phyloP scores from a whole-genome alignment of 1,140 invertebrate genomes.

The Drosophila littoralis region DNA sequence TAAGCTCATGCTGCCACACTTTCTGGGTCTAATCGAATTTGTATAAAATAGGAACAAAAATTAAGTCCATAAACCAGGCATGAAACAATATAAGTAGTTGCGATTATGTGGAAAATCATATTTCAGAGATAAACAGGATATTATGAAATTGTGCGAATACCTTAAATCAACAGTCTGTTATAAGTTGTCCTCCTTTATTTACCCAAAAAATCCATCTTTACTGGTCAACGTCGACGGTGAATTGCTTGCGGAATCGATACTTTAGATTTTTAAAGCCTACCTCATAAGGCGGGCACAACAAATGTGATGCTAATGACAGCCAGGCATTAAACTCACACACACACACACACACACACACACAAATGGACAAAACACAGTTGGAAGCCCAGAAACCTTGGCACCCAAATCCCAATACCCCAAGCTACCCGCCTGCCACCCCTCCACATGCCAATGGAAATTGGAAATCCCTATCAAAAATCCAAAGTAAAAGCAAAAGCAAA shows the following conservation, averaged over 20 bases:
- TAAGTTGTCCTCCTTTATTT: too few species aligned
- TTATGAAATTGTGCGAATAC: too few species aligned
- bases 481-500: constrained; percentile 10
- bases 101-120: background rate
- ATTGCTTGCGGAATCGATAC: too few species aligned
- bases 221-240: too few species aligned
- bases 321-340: constrained; percentile 24
- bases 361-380: constrained; percentile 3
- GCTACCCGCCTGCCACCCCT: background rate
- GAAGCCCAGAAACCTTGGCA: constrained; percentile 61
- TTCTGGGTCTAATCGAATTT: background rate
- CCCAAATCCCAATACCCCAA: constrained; percentile 60
- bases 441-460: constrained; percentile 56
- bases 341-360: constrained; percentile 5
- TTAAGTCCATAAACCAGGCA: background rate
- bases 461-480: constrained; percentile 75
- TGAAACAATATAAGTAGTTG: too few species aligned
- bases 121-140: too few species aligned
- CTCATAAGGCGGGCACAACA: constrained; percentile 36
- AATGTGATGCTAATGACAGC: constrained; percentile 69
- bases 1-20: background rate
- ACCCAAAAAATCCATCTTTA: too few species aligned
- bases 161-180: too few species aligned
- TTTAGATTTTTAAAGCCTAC: constrained; percentile 7
- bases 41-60: background rate